Evolutionary conservation across 2,797 vertebrate genomes (phyloP).

Genomic region (Phrynocephalus vlangalii): DNA sequence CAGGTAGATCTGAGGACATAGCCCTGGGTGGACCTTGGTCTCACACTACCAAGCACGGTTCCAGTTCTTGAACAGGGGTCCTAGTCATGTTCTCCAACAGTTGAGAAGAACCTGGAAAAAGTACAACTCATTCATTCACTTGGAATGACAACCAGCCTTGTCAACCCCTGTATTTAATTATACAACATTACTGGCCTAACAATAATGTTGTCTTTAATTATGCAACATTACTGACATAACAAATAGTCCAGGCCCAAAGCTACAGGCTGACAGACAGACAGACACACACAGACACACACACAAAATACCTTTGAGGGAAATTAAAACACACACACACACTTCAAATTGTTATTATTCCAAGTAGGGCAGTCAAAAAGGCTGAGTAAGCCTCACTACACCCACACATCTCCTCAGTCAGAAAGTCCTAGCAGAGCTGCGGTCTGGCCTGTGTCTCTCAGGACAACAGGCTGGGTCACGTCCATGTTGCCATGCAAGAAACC

Average conservation of each 20-base stretch:
- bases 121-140: no score
- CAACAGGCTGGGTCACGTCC: constrained; percentile 34
- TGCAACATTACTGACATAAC: not conserved
- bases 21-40: no score
- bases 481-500: not conserved
- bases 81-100: no score
- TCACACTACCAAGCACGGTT: no score
- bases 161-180: no score
- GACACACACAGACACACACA: no score
- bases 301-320: not conserved
- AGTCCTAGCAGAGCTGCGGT: constrained; percentile 21
- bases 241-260: not conserved
- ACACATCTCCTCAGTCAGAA: constrained; percentile 31
- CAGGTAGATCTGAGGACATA: no score
- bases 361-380: constrained; percentile 51
- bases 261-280: not conserved
- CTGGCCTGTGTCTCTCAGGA: constrained; percentile 33
- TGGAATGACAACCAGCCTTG: no score
- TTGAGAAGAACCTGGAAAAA: no score
- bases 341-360: constrained; percentile 37
- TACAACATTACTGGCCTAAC: no score
- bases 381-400: constrained; percentile 48
- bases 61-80: no score
- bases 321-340: not conserved
- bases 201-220: not conserved